Conservation (phyloP, 2,888 invertebrate species). For the Miltochrista miniata region DNA sequence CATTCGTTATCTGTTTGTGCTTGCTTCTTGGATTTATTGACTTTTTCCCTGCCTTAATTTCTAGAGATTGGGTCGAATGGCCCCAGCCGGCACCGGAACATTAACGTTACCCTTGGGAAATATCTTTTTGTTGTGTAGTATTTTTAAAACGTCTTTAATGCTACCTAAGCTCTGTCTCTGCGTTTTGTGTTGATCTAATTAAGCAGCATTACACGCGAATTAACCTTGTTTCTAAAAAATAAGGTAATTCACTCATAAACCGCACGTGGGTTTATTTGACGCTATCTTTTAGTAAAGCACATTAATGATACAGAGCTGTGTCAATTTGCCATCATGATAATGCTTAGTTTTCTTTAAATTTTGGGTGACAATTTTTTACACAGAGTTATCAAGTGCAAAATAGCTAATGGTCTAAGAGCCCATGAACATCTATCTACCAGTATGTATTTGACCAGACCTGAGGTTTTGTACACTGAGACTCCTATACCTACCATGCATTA, state of each 20-base stretch:
- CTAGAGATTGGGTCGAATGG: conserved; percentile 80
- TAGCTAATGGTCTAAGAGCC: too few species aligned
- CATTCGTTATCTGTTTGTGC: conserved; percentile 72
- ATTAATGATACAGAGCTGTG: not conserved
- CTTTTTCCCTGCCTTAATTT: conserved; percentile 79
- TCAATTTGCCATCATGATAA: too few species aligned
- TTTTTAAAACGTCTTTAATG: conserved; percentile 67
- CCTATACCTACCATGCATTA: too few species aligned
- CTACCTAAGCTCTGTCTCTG: conserved; percentile 29
- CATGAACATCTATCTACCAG: too few species aligned
- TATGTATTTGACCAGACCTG: too few species aligned
- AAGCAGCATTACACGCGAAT: conserved; percentile 24
- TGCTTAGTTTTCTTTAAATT: too few species aligned
- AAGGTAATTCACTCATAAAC: too few species aligned
- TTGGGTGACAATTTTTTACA: too few species aligned
- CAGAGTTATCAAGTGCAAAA: too few species aligned
- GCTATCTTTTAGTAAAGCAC: too few species aligned
- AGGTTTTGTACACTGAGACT: too few species aligned
- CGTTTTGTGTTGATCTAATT: conserved; percentile 32
- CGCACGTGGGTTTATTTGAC: not conserved
- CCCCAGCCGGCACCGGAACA: conserved; percentile 75
- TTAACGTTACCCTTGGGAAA: conserved; percentile 78
- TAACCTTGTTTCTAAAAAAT: conserved; percentile 12
- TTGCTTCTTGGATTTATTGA: conserved; percentile 77
- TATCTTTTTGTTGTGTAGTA: conserved; percentile 73